Evolutionary conservation across 2,888 invertebrate genomes (phyloP), one percentile per base, ranked within the genome.

Genomic region (Epsilonema sp.): DNA sequence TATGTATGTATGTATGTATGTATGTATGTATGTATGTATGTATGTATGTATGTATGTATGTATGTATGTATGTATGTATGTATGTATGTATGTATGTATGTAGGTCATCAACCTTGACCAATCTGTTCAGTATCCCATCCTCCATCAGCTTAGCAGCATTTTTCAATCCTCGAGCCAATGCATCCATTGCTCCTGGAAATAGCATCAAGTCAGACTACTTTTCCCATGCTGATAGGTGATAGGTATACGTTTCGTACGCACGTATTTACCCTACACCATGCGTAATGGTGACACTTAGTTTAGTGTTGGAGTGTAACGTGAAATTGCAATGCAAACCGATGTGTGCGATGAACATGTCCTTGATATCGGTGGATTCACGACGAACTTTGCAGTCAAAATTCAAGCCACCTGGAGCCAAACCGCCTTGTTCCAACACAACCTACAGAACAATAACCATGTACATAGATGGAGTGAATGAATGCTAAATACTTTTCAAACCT

Each of bases 91-190:
- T n/a, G n/a, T n/a, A n/a, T n/a, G n/a, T n/a, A n/a, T n/a, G n/a
- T n/a, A n/a, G n/a, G n/a, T n/a, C n/a, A n/a, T n/a, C n/a, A n/a
- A 74, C 75, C 73, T 76, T 73, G 26, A 76, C 58, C 54, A 73
- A 70, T 58, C 74, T 74, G 1, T 69, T 61, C 48, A 77, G 69
- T 3, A 73, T 64, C 43, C 74, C 75, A 38, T 76, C 76, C 1
- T 72, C 63, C 1, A 70, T 60, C 16, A 78, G 63, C 42, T 63
- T 67, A 49, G 72, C 70, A 0, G 76, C 75, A 47, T 68, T 61
- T 16, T 73, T 65, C 38, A 78, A 62, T 0, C 72, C 76, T 47
- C 70, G 67, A 0, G 76, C 77, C 44, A 73, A 63, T 0, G 71
- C 67, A 61, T 78, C 78, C 55, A 76, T 70, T 41, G 73, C 72